Percentiles rank a stretch among this genome's conserved stretches.
phyloP scores from a whole-genome alignment of 2,113 vertebrate species.

The Mobula birostris region DNA sequence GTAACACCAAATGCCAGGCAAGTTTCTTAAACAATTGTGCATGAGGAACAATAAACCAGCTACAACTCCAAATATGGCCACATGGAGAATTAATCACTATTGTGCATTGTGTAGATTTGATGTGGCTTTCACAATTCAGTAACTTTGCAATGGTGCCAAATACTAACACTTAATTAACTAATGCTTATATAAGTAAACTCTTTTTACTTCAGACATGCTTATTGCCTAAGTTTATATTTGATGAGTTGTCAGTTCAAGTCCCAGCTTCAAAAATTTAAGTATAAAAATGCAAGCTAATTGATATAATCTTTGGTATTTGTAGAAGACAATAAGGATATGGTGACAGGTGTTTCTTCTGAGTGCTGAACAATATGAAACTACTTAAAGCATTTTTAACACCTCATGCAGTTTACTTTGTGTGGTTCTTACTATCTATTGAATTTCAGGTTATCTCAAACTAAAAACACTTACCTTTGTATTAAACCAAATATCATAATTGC shows the following conservation, averaged over 20 bases:
- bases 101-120: no score
- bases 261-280: neutral
- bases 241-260: no score
- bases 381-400: neutral
- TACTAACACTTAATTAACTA: neutral
- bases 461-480: neutral
- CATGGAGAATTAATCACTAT: neutral
- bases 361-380: neutral
- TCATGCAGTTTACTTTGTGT: neutral
- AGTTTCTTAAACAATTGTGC: neutral
- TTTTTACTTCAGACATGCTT: neutral
- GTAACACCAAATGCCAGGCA: neutral
- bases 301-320: neutral
- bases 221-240: neutral
- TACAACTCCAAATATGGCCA: neutral
- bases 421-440: neutral
- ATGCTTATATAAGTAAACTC: neutral
- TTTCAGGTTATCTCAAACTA: neutral
- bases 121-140: neutral
- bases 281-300: neutral
- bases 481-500: fast-evolving
- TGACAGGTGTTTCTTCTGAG: neutral
- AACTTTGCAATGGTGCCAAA: neutral
- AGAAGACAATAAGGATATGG: neutral
- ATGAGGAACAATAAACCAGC: neutral